phyloP scores from a whole-genome alignment of 64 coral and sea anemone species.

The Cladopsammia gracilis region DNA sequence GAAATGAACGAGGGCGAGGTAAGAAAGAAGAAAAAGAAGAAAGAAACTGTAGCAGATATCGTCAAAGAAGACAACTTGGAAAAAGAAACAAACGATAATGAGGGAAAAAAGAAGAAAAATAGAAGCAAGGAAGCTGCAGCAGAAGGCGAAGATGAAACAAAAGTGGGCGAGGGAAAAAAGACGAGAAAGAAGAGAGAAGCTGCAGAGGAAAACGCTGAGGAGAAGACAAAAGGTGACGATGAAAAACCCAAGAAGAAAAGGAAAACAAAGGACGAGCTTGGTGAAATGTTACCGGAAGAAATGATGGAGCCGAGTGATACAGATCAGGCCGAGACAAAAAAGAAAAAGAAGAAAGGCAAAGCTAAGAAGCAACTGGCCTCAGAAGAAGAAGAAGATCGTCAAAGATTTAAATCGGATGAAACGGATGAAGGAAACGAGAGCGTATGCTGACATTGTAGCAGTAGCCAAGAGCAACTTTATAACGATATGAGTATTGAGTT shows the following conservation, averaged over 20 bases:
- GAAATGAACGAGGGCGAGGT: conserved; percentile 9
- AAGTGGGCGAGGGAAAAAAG: neutral
- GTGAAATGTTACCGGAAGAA: neutral
- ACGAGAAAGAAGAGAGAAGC: neutral
- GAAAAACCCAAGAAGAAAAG: neutral
- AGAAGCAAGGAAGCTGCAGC: no score
- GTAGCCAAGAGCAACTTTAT: no score
- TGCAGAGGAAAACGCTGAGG: neutral
- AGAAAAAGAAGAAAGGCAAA: conserved; percentile 9
- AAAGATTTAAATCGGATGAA: neutral
- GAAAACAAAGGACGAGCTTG: neutral
- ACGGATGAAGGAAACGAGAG: neutral
- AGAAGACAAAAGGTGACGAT: neutral
- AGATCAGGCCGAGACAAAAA: neutral
- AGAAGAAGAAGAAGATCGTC: neutral
- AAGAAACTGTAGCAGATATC: neutral
- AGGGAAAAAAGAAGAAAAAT: neutral
- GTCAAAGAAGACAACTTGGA: neutral
- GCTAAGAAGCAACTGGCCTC: neutral
- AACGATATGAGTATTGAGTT: no score
- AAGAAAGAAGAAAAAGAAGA: conserved; percentile 12
- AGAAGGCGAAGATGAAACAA: no score
- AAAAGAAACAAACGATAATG: neutral
- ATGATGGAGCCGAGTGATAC: no score
- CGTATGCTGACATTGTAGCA: no score